These are phyloP conservation scores for Hemitrygon akajei DNA, from an alignment of 2,797 vertebrate genomes.

Conservation along the genomic window DNA sequence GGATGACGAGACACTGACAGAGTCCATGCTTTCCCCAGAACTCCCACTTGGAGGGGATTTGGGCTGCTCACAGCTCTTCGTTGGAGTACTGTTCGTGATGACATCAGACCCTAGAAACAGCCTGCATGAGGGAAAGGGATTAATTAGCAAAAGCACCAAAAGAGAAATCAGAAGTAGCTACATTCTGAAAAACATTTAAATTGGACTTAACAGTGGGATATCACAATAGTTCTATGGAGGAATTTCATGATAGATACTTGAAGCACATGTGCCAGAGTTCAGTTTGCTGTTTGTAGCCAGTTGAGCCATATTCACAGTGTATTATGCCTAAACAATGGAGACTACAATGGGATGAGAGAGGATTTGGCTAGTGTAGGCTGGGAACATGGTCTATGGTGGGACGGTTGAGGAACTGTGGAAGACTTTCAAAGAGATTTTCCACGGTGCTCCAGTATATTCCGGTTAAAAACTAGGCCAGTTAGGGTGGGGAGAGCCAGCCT, in stretches of 20 bases:
- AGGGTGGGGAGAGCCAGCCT: too few species aligned
- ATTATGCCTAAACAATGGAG: too few species aligned
- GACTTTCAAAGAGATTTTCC: too few species aligned
- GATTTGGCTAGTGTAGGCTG: too few species aligned
- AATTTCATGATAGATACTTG: background rate
- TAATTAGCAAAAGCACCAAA: background rate
- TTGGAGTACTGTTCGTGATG: slow-evolving; percentile 61
- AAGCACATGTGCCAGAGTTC: background rate
- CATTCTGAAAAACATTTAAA: background rate
- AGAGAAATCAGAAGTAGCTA: background rate
- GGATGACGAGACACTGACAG: slow-evolving; percentile 81
- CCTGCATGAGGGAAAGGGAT: slow-evolving; percentile 49
- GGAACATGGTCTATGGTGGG: too few species aligned
- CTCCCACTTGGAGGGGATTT: slow-evolving; percentile 73
- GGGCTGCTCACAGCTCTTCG: slow-evolving; percentile 64
- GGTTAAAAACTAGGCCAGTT: too few species aligned
- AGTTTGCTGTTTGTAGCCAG: background rate
- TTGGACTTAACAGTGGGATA: background rate
- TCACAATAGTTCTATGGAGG: background rate
- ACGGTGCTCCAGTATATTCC: too few species aligned
- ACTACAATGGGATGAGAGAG: too few species aligned
- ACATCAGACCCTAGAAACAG: slow-evolving; percentile 76
- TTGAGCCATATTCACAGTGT: too few species aligned
- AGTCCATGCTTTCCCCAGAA: slow-evolving; percentile 86
- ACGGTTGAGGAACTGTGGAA: too few species aligned